Evolutionary conservation across 2,888 invertebrate genomes (phyloP), one percentile per base, ranked within the genome.

Genomic region (Halictus quadricinctus): DNA sequence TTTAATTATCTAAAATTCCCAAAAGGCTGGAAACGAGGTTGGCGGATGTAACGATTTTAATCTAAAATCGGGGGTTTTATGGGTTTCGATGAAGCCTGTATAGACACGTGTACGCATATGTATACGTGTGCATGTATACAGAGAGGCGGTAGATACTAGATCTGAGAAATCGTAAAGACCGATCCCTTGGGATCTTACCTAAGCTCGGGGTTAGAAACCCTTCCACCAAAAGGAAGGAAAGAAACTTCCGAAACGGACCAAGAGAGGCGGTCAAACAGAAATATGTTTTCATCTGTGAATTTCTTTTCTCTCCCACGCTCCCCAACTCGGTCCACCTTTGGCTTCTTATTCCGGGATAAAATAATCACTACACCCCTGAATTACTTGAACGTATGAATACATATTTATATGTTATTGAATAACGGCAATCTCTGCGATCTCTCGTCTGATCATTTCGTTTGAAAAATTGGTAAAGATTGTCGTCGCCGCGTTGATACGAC

Each of bases 11-110:
- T n/a, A 76, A 78, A 79, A 54, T 87, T 84, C 74, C 25, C 69
- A n/a, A 73, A 84, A 85, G 75, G 58, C 79, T 41, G 84, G 72
- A 84, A 87, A 84, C 76, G 50, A 79, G 80, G 79, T 72, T 80
- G 76, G 72, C 58, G 84, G 82, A 84, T 83, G 86, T 79, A 76
- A 80, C 81, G 81, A 87, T 89, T 90, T 91, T 91, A 91, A 92
- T 90, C 88, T 91, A 73, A 81, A 92, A 91, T 90, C 85, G 85
- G 90, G 87, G 90, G 79, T 84, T 89, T 90, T 90, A 89, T 89
- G 88, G 88, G 76, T 79, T 85, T 85, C 50, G 76, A 77, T 76
- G 77, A 82, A 83, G 72, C 80, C 48, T 64, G 72, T 29, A 60
- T 41, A 58, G 69, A 76, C 29, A 6, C 29, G 6, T 15, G 15